Evolutionary conservation across 2,113 vertebrate species (phyloP), one percentile per base, ranked within the genome.

Genomic region (Pleuronectes platessa): DNA sequence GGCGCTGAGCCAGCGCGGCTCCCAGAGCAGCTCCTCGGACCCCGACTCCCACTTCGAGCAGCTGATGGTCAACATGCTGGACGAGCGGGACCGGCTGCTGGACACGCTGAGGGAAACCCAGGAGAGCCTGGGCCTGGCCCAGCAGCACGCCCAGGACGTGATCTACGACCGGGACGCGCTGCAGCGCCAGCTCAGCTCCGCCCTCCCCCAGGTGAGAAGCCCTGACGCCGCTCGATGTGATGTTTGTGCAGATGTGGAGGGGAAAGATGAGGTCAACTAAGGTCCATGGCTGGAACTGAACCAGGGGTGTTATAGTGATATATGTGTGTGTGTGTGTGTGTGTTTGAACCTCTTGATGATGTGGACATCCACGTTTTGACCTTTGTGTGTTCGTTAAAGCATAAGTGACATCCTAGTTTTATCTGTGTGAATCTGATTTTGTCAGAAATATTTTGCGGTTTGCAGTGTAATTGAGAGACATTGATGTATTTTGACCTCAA

Each of bases 61-160:
- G 93, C 94, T 99, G 89, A 99, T 99, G 98, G 98, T 99, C 87
- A 99, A 99, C 89, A 99, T 99, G 98, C 95, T 99, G 85, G 98
- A 99, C 81, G 98, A 99, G 94, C 92, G 98, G 68, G 98, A 99
- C 85, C 97, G 97, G 75, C 96, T 99, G 79, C 94, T 99, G 74
- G 98, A 99, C 70, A 98, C 98, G n/a, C 95, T 99, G 78, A 94
- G 97, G 62, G 98, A 99, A 93, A 99, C 98, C 2, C 98, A 99
- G 91, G 98, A 99, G 93, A 99, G 97, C 91, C 96, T 99, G 51
- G 96, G 95, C 2, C 93, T 99, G 49, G 94, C 98, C 51, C 98
- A 99, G 93, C 96, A 98, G 85, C 96, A 97, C 82, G 96, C 99
- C 11, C 96, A 99, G 94, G 98, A 99, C 74, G 97, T 99, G 88